These are phyloP conservation scores for Gymnosoma rotundatum DNA, from an alignment of 2,888 invertebrate genomes.

Conservation along the genomic window DNA sequence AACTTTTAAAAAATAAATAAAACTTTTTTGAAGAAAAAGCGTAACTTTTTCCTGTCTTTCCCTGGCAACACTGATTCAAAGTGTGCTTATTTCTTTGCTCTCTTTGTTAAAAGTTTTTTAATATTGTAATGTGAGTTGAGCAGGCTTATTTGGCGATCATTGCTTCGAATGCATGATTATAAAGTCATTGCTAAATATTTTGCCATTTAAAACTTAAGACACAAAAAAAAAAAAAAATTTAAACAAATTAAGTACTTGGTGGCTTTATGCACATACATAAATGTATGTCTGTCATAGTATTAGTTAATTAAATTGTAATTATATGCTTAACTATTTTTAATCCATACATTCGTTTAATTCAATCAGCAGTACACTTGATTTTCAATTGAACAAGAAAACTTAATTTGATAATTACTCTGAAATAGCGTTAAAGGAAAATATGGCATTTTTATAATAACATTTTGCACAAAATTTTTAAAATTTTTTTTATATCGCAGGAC, in stretches of 20 bases:
- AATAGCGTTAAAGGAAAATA: background rate
- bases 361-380: constrained; percentile 58
- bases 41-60: too few relatives aligned
- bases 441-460: constrained; percentile 8
- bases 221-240: background rate
- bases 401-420: background rate
- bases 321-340: constrained; percentile 56
- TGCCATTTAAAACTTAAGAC: constrained; percentile 25
- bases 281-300: constrained; percentile 43
- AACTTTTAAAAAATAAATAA: too few relatives aligned
- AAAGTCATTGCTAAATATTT: constrained; percentile 8
- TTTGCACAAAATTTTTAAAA: too few relatives aligned
- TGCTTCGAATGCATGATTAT: background rate
- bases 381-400: constrained; percentile 29
- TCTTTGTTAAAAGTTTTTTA: too few relatives aligned
- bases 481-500: too few relatives aligned
- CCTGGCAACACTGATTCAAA: too few relatives aligned
- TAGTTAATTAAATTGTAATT: constrained; percentile 67
- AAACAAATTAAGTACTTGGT: constrained; percentile 4
- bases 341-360: constrained; percentile 51
- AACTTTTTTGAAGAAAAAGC: too few relatives aligned
- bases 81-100: too few relatives aligned
- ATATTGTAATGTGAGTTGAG: too few relatives aligned
- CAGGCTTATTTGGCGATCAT: too few relatives aligned
- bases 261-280: background rate